Percentiles rank a stretch among this genome's conserved stretches.
phyloP scores from a whole-genome alignment of 1,140 invertebrate species.

The Leucophenga varia region DNA sequence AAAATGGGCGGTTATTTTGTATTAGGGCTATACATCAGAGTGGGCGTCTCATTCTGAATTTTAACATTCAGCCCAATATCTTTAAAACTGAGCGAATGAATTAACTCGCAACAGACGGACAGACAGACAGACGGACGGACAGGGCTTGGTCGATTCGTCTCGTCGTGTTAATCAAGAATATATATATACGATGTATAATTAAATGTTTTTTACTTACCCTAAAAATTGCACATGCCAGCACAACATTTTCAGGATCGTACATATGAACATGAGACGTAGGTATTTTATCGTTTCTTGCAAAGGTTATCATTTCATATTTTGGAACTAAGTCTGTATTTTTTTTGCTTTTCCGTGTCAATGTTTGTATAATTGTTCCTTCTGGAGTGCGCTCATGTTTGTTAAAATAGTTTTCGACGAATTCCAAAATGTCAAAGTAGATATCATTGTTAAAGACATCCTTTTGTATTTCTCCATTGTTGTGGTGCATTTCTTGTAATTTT shows the following conservation, averaged over 20 bases:
- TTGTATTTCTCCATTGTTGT: slow-evolving; percentile 60
- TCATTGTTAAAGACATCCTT: slow-evolving; percentile 53
- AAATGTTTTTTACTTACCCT: slow-evolving; percentile 62
- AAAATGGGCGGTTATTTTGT: no score
- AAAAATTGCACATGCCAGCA: slow-evolving; percentile 86
- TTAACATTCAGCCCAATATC: no score
- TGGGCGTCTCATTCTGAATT: no score
- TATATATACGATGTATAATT: not conserved
- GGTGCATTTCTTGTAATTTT: slow-evolving; percentile 76
- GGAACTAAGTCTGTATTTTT: slow-evolving; percentile 78
- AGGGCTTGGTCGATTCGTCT: no score
- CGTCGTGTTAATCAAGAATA: not conserved
- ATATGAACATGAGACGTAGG: slow-evolving; percentile 93
- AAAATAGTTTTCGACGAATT: slow-evolving; percentile 92
- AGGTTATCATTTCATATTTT: slow-evolving; percentile 91
- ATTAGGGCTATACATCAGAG: no score
- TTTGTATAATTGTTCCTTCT: slow-evolving; percentile 87
- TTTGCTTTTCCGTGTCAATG: slow-evolving; percentile 75
- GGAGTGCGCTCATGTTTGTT: slow-evolving; percentile 84
- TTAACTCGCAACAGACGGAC: no score
- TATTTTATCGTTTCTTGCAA: slow-evolving; percentile 83
- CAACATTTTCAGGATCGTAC: slow-evolving; percentile 92
- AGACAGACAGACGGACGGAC: no score
- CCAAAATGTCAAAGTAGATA: slow-evolving; percentile 79
- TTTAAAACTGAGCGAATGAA: no score